Base-by-base conservation (phyloP, 2,888 invertebrate species). In the Machimus atricapillus region DNA sequence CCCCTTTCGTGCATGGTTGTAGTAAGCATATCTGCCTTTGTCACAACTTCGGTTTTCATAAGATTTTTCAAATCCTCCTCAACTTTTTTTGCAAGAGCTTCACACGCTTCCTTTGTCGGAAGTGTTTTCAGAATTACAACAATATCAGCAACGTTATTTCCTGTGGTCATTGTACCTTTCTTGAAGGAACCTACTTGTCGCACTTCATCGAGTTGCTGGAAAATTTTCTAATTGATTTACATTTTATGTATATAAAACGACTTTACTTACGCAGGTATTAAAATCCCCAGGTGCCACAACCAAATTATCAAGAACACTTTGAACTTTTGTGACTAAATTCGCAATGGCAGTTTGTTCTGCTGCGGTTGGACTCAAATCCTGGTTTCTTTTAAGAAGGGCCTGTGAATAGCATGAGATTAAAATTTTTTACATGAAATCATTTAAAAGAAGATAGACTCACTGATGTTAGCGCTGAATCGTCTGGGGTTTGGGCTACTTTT, bases 141-240 rank as follows among this genome's bases (percentile, higher is more conserved):
- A 88, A 99, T 96, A 90, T 99, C 99, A 0, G 99, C 99, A 0
- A 98, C 96, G 92, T 98, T 98, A 92, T 97, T 97, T 1, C 98
- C 98, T 0, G 97, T 96, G 91, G 99, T 95, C 97, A 99, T 98
- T 0, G 99, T 99, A 1, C 99, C 98, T 91, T 99, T 99, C 92
- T 99, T 99, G 92, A 98, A 99, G 0, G 99, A 98, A 0, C 99
- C 99, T 8, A 99, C 99, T 93, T 98, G 98, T 1, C 98, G 95
- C 0, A 98, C 98, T 93, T 99, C 99, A 91, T 98, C 97, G 81
- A 98, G 93, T 95, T 97, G 96, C 96, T 97, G 89, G 16, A 46
- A n/a, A 46, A 46, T 2, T 46, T 0, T 46, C 5, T 12, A 14
- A 14, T 46, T 16, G 3, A 46, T 46, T 14, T 8, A 46, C 14